phyloP scores from a whole-genome alignment of 2,113 vertebrate genomes.

The Saccopteryx bilineata region DNA sequence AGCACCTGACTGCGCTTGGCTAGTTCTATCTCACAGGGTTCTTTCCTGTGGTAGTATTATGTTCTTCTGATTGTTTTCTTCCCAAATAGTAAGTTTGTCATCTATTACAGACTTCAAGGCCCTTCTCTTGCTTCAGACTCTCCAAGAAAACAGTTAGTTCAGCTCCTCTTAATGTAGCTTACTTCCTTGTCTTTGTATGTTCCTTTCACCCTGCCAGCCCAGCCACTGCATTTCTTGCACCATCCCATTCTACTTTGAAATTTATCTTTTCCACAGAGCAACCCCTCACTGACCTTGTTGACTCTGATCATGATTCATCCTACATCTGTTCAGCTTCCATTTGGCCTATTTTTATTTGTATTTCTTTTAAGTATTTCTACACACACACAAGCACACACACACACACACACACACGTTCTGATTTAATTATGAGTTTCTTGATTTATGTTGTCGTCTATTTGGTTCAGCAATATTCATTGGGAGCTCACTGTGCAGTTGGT shows the following conservation, averaged over 20 bases:
- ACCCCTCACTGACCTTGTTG: neutral
- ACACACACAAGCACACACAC: too few species aligned
- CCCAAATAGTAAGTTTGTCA: neutral
- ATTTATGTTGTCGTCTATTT: too few species aligned
- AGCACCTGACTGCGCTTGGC: accelerated
- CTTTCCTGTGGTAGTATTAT: accelerated
- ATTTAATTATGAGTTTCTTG: neutral
- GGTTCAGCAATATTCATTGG: accelerated
- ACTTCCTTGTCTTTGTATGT: neutral
- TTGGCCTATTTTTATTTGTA: neutral
- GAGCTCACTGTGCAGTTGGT: neutral
- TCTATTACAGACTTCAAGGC: neutral
- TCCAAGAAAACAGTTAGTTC: neutral
- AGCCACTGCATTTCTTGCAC: too few species aligned
- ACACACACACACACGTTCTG: neutral
- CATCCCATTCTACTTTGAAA: neutral
- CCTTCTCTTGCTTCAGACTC: neutral
- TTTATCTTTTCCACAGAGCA: neutral
- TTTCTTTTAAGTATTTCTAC: neutral
- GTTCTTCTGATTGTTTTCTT: neutral
- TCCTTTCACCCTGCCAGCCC: too few species aligned
- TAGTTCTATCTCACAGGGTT: accelerated
- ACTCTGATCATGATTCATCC: neutral
- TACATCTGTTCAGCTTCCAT: neutral
- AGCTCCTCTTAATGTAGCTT: neutral